These are phyloP conservation scores for Drosophila ercepeae DNA, from an alignment of 1,140 invertebrate genomes.

Conservation along the genomic window DNA sequence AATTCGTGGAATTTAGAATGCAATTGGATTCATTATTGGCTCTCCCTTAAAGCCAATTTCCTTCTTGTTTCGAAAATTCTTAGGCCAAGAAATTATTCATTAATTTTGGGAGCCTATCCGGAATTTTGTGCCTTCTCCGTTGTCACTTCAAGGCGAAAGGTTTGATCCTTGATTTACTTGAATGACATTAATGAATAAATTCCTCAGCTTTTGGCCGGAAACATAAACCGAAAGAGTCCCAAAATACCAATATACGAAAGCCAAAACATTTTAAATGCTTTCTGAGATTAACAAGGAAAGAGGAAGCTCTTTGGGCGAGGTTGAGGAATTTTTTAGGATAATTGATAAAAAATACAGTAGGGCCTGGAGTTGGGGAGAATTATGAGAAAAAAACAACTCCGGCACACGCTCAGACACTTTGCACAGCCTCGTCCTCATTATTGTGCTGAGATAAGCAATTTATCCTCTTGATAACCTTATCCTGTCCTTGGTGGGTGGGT, in stretches of 20 bases:
- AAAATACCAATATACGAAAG: conserved; percentile 54
- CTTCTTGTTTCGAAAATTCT: background rate
- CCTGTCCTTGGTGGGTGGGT: conserved; percentile 25
- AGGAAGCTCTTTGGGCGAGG: conserved; percentile 5
- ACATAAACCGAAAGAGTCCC: conserved; percentile 4
- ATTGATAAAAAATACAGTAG: conserved; percentile 57
- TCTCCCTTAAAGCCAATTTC: background rate
- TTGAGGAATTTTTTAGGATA: conserved; percentile 51
- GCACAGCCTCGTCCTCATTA: conserved; percentile 45
- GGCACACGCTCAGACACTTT: conserved; percentile 28
- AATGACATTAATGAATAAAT: conserved; percentile 28
- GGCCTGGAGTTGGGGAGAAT: background rate
- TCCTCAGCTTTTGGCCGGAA: conserved; percentile 12
- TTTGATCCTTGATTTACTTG: conserved; percentile 6
- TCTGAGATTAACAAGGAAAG: conserved; percentile 12
- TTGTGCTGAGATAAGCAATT: conserved; percentile 73
- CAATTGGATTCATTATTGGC: background rate
- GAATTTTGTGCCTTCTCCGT: background rate
- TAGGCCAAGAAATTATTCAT: background rate
- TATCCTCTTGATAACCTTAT: conserved; percentile 71
- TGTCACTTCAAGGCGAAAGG: background rate
- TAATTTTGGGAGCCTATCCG: background rate
- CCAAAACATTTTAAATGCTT: conserved; percentile 34
- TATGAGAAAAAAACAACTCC: conserved; percentile 35
- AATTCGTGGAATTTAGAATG: background rate